Base-by-base conservation (phyloP, 2,797 vertebrate genomes). In the Thalassophryne amazonica region DNA sequence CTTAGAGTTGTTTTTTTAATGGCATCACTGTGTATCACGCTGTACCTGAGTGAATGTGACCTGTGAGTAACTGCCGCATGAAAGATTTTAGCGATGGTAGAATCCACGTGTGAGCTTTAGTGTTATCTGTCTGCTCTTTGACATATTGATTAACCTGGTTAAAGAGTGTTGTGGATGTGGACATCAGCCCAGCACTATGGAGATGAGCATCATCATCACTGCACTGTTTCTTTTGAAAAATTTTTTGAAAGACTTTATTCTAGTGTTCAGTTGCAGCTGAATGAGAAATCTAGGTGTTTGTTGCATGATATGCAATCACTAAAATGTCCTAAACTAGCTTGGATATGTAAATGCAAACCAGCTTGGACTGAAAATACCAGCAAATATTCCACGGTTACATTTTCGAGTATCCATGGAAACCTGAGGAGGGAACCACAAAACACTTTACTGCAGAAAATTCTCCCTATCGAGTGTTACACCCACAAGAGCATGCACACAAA, bases 381-480 rank as follows among this genome's bases (percentile, higher is more conserved):
- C 78, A 89, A 89, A 90, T 89, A 88, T 90, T 88, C 89, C 88
- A 79, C 64, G 75, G 35, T 62, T 51, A 56, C 6, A 88, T 88
- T 86, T 88, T 89, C 76, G 83, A 78, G n/a, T 89, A 61, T 74
- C 85, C 86, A 85, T 73, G 78, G 88, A 69, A 81, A 81, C 40
- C 51, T 4, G 24, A 59, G 78, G 76, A 76, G 78, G 81, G 75
- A 76, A 63, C 65, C 66, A 78, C 82, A 89, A 90, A 90, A 90
- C 83, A 89, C 60, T 50, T 53, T 72, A 68, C 76, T 7, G 28
- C 73, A 58, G 59, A 78, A 51, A 56, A 65, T 79, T 71, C 80
- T 79, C 73, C 73, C 41, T 62, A 69, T 60, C 21, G 47, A 56
- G 73, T 78, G 64, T 81, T 75, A 69, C 53, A 40, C 52, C 60